Base-by-base conservation (phyloP, 2,797 vertebrate genomes). In the Crocodylus rhombifer region DNA sequence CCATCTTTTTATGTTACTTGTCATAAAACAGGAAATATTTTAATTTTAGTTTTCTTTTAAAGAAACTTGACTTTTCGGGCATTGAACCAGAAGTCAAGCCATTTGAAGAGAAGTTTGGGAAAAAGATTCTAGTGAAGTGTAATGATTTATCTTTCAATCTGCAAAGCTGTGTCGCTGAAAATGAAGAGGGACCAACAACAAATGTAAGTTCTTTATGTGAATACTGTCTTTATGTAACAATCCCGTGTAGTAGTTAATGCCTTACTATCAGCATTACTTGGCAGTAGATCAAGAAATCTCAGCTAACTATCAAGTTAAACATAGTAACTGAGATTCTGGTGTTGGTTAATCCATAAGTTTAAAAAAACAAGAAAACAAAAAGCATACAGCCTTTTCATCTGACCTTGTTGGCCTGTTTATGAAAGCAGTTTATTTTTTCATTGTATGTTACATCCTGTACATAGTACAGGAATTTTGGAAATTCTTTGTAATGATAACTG, bases 51-150 rank as follows among this genome's bases (percentile, higher is more conserved):
- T 94, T 94, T 77, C 92, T 93, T 96, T 97, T 96, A 69, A 96
- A 99, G 99, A 99, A 99, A 97, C 98, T 99, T 92, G 99, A 99
- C 95, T 99, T 99, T 96, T 98, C 98, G 26, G 97, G 98, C 94
- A 97, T 99, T 56, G 99, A 99, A 82, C 98, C 99, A 10, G 99
- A 99, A 21, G 98, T 99, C 92, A 99, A 98, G 84, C 99, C 99
- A 82, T 99, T 99, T 96, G 99, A 99, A 93, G 99, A 99, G 96
- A 99, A 99, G 95, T 99, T 99, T 87, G 99, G 99, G 18, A 99
- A 99, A 97, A 98, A 99, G 91, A 97, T 99, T 96, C 97, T 99
- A 80, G 99, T 99, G 95, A 99, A 98, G 96, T 99, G 99, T 90
- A 98, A 99, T 6, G 98, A 99, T 96, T 98, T 99, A 87, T 98